A percentile compares a stretch with the other conserved stretches of the same genome.
Conservation (phyloP, 2,888 invertebrate species). For the Dysmachus trigonus region DNA sequence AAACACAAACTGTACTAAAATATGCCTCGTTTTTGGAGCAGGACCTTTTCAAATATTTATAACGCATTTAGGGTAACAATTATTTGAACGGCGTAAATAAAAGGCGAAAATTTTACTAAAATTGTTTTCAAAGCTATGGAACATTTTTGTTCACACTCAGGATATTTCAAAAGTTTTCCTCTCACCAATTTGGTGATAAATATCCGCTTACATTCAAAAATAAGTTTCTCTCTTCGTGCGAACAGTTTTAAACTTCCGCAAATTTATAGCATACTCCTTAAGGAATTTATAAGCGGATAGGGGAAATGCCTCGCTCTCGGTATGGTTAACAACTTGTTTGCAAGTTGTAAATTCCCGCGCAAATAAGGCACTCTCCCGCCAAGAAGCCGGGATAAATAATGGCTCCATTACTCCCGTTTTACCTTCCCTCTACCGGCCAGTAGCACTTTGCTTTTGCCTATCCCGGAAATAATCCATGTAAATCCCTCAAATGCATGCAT, state of each 20-base stretch:
- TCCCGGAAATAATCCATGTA: not conserved
- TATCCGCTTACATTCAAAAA: not conserved
- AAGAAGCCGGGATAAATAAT: not conserved
- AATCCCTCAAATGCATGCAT: not conserved
- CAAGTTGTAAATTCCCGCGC: not conserved
- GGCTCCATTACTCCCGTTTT: not conserved
- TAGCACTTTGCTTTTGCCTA: not conserved
- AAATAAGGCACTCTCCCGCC: not conserved
- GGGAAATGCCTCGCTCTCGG: not conserved
- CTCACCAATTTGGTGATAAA: not conserved
- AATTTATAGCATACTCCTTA: not conserved
- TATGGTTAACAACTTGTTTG: not conserved
- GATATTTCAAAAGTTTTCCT: not conserved
- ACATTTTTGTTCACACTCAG: not conserved
- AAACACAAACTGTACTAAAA: not conserved
- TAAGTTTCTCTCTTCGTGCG: constrained; percentile 1
- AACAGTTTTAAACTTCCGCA: constrained; percentile 1
- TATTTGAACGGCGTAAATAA: constrained; percentile 29
- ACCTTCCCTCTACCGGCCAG: not conserved
- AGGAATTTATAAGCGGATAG: constrained; percentile 7
- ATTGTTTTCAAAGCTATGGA: constrained; percentile 5
- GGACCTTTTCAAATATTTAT: constrained; percentile 37
- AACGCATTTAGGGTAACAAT: constrained; percentile 24
- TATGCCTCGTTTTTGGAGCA: not conserved
- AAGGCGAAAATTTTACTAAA: constrained; percentile 17